phyloP scores from a whole-genome alignment of 2,888 invertebrate genomes.

The Metopia argyrocephala region DNA sequence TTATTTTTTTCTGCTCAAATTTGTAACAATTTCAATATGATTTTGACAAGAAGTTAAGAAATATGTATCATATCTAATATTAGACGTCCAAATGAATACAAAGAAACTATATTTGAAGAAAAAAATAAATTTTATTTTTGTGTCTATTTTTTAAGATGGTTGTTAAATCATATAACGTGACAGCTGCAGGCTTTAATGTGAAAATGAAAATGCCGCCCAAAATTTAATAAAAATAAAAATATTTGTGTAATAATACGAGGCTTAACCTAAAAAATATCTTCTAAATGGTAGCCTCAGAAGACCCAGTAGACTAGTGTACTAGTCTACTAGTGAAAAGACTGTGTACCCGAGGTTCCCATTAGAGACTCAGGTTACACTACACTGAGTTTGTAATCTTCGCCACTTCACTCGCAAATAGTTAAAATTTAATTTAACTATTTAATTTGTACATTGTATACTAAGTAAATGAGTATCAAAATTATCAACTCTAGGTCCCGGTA shows the following conservation, averaged over 20 bases:
- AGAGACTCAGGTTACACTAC: too few relatives aligned
- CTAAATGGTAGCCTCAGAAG: too few relatives aligned
- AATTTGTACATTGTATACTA: too few relatives aligned
- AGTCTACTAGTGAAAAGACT: too few relatives aligned
- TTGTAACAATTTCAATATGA: conserved; percentile 44
- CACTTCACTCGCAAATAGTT: too few relatives aligned
- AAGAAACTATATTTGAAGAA: conserved; percentile 7
- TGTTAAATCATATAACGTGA: conserved; percentile 71
- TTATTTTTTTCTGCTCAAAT: conserved; percentile 40
- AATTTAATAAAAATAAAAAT: not conserved
- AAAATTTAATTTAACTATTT: too few relatives aligned
- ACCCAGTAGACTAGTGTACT: too few relatives aligned
- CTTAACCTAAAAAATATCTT: too few relatives aligned
- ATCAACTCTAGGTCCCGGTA: too few relatives aligned
- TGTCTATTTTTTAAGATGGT: conserved; percentile 47
- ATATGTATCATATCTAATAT: conserved; percentile 43
- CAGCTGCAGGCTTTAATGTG: conserved; percentile 74
- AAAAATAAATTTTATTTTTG: conserved; percentile 30
- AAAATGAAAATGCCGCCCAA: conserved; percentile 71
- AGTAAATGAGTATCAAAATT: too few relatives aligned
- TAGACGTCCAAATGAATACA: conserved; percentile 24
- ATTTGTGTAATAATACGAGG: conserved; percentile 31
- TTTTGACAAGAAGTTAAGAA: conserved; percentile 61
- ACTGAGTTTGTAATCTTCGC: too few relatives aligned
- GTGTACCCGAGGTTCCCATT: too few relatives aligned